These are phyloP conservation scores for Chrysochloris asiatica DNA, from an alignment of 2,113 vertebrate species.

Conservation along the genomic window DNA sequence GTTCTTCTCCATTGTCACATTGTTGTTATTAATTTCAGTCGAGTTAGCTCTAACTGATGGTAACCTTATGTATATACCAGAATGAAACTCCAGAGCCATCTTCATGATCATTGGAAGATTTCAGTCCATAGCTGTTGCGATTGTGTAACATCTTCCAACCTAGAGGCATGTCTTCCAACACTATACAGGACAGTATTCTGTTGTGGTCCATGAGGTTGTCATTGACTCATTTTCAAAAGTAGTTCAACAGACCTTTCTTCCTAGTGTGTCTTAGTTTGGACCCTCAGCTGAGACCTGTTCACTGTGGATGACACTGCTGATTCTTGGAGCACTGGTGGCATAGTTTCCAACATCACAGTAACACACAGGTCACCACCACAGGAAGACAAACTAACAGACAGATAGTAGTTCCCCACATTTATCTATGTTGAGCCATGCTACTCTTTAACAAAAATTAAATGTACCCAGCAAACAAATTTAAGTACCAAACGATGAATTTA, in stretches of 20 bases:
- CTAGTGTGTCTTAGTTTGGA: background rate
- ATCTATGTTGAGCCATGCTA: background rate
- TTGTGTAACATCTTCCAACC: background rate
- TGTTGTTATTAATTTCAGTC: background rate
- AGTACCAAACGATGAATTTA: too few species aligned
- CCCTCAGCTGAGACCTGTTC: background rate
- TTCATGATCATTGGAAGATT: background rate
- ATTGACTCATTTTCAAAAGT: background rate
- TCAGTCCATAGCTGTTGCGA: background rate
- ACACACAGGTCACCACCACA: background rate
- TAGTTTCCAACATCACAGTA: background rate
- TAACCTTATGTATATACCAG: background rate
- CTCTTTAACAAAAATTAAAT: slow-evolving; percentile 30
- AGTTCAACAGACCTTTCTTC: background rate
- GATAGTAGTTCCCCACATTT: background rate
- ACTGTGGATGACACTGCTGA: background rate
- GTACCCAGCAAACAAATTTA: slow-evolving; percentile 19
- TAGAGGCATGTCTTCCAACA: background rate
- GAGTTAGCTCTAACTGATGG: background rate
- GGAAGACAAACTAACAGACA: background rate
- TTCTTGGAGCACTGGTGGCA: background rate
- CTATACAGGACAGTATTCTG: background rate
- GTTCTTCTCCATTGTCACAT: background rate
- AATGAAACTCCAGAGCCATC: background rate
- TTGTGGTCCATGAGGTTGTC: background rate